Percentiles rank a stretch among this genome's conserved stretches.
Conservation (phyloP, 1,140 invertebrate genomes). For the Aphaenogaster floridana region DNA sequence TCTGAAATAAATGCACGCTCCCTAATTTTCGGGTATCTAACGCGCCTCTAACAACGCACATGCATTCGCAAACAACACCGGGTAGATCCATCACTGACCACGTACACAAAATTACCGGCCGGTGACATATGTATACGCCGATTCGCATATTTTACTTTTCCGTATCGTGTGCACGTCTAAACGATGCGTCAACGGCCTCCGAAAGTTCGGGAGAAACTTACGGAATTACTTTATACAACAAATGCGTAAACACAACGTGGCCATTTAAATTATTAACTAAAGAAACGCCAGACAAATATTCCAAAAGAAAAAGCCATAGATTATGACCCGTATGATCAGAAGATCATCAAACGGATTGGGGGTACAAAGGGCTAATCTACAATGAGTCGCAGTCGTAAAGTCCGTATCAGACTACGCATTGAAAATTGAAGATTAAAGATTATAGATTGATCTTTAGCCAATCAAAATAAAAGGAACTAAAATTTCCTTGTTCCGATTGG, state of each 20-base stretch:
- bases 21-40: neutral
- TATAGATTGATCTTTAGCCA: no score
- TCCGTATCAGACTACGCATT: no score
- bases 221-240: slow-evolving; percentile 64
- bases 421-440: no score
- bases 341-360: neutral
- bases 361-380: no score
- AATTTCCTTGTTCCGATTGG: no score
- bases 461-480: no score
- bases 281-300: slow-evolving; percentile 47
- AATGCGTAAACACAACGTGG: slow-evolving; percentile 65
- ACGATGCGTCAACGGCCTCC: neutral
- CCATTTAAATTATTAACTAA: slow-evolving; percentile 71
- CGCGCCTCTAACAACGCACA: neutral
- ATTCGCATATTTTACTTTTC: slow-evolving; percentile 47
- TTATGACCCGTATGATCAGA: neutral
- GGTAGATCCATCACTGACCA: slow-evolving; percentile 60
- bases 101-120: slow-evolving; percentile 78
- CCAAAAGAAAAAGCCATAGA: slow-evolving; percentile 66
- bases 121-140: slow-evolving; percentile 69
- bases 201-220: slow-evolving; percentile 57
- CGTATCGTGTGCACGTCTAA: slow-evolving; percentile 30
- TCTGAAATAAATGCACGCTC: neutral
- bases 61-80: slow-evolving; percentile 1
- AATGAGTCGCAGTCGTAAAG: no score